Evolutionary conservation across 2,797 vertebrate species (phyloP).

Genomic region (Sparidentex hasta): DNA sequence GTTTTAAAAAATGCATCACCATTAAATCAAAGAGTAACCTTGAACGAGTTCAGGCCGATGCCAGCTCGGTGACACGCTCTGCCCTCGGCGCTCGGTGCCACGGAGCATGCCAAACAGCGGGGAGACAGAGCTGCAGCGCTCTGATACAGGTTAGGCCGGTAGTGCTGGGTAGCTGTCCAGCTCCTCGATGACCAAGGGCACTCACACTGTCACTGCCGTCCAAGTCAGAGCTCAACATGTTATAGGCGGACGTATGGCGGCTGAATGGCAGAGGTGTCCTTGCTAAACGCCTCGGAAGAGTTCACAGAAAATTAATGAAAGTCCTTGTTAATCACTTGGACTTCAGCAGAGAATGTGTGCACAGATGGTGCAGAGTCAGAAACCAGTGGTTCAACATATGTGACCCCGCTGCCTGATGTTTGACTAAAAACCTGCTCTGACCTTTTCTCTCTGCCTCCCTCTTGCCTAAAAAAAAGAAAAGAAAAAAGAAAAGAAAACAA

Average conservation of each 20-base stretch:
- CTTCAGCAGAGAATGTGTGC: constrained; percentile 10
- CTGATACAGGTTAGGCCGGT: constrained; percentile 48
- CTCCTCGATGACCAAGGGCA: constrained; percentile 62
- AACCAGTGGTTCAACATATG: constrained; percentile 18
- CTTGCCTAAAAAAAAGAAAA: not conserved
- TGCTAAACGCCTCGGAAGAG: constrained; percentile 18
- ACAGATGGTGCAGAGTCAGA: constrained; percentile 19
- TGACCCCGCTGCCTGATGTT: constrained; percentile 24
- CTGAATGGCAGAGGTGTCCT: constrained; percentile 27
- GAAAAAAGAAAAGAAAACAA: not conserved
- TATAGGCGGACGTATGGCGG: not conserved
- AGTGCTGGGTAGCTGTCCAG: constrained; percentile 44
- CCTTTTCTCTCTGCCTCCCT: constrained; percentile 17
- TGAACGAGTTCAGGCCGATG: constrained; percentile 73
- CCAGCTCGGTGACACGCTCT: constrained; percentile 71
- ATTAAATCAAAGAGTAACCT: constrained; percentile 84
- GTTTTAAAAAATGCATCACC: constrained; percentile 83
- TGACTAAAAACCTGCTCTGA: constrained; percentile 25
- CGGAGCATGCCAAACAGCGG: constrained; percentile 64
- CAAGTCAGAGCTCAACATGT: constrained; percentile 42
- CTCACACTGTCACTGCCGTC: constrained; percentile 34
- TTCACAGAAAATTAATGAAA: constrained; percentile 3
- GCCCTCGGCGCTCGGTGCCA: constrained; percentile 66
- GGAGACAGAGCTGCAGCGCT: constrained; percentile 35
- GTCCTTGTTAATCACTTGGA: constrained; percentile 29